These are phyloP conservation scores for Phataginus tetradactyla DNA, from an alignment of 2,797 vertebrate genomes.

Conservation along the genomic window DNA sequence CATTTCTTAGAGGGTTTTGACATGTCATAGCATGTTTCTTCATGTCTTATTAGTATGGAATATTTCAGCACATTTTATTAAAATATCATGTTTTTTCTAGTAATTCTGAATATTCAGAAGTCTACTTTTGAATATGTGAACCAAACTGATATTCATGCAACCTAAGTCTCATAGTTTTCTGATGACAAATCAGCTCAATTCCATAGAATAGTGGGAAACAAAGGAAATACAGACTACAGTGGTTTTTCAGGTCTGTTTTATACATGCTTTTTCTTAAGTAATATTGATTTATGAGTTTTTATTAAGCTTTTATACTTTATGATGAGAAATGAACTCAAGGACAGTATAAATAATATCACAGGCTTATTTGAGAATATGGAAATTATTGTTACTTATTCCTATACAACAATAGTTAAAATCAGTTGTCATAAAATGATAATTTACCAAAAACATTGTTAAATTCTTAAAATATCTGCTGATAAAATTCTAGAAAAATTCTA, in stretches of 20 bases:
- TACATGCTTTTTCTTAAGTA: not conserved
- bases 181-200: not conserved
- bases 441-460: not conserved
- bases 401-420: constrained; percentile 10
- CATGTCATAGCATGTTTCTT: not conserved
- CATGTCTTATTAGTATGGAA: not conserved
- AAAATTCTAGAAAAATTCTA: not conserved
- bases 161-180: not conserved
- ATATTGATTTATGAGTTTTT: not conserved
- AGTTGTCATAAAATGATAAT: not conserved
- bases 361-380: not conserved
- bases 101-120: not conserved
- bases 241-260: not conserved
- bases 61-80: not conserved
- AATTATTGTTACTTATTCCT: not conserved
- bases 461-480: not conserved
- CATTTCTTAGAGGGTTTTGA: not conserved
- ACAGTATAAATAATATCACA: not conserved
- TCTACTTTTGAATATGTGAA: not conserved
- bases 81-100: not conserved
- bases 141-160: not conserved
- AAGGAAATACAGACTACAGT: not conserved
- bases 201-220: not conserved
- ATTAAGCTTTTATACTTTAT: not conserved
- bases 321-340: not conserved